Conservation (phyloP, 2,113 vertebrate genomes). For the Oenanthe oenanthe region DNA sequence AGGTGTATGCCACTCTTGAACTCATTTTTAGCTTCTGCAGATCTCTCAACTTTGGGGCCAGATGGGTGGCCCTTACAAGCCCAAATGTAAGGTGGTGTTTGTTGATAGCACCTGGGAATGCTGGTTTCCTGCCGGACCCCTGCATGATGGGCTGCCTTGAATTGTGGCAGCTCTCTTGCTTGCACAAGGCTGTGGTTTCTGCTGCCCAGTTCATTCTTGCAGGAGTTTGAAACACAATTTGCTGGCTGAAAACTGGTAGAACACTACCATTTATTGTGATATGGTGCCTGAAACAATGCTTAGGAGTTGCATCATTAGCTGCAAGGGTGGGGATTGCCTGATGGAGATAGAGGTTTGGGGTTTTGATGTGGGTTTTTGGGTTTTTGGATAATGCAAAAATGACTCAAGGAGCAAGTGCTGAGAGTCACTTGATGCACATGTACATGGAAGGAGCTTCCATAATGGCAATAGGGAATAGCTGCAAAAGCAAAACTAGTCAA, state of each 20-base stretch:
- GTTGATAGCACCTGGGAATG: not conserved
- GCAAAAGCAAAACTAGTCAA: not conserved
- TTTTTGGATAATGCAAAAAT: not conserved
- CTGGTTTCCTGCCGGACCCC: not conserved
- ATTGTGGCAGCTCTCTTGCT: not conserved
- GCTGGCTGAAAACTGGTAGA: not conserved
- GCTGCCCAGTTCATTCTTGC: not conserved
- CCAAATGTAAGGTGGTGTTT: not conserved
- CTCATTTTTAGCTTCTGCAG: not conserved
- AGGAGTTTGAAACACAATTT: not conserved
- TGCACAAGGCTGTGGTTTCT: not conserved
- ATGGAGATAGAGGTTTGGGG: not conserved
- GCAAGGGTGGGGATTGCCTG: not conserved
- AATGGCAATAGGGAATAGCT: fast-evolving
- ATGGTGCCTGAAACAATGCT: not conserved
- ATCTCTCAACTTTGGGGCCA: not conserved
- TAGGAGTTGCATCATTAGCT: not conserved
- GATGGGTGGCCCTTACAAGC: fast-evolving
- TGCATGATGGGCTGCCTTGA: not conserved
- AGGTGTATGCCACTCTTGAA: not conserved
- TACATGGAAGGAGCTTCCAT: not conserved
- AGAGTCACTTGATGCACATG: not conserved
- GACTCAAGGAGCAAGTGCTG: not conserved
- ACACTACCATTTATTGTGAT: fast-evolving
- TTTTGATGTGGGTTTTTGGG: not conserved